Base-by-base conservation (phyloP, 1,140 invertebrate species). In the Vanessa atalanta region DNA sequence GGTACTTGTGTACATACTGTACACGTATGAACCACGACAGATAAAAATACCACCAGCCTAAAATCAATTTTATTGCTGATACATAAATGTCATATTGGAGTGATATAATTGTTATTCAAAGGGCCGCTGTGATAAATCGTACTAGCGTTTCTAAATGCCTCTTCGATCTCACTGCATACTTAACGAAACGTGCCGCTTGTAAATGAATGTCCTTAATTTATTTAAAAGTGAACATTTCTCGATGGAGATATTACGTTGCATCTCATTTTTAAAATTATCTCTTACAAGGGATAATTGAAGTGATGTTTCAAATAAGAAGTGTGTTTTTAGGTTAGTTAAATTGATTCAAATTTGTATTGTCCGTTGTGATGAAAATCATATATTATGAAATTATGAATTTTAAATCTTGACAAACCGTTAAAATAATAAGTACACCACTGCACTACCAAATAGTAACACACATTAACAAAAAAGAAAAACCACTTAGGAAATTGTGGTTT, bases 151-250 rank as follows among this genome's bases (percentile, higher is more conserved):
- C 74, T 80, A 80, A 80, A 80, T 67, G 77, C 66, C 65, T 77
- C 72, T 75, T 72, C 73, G 76, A 73, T 77, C 72, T 77, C 76
- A 74, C 72, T 77, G 72, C 72, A 73, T 78, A 78, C 76, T 78
- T 78, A 75, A 78, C 72, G 61, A 78, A 77, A 78, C 76, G 76
- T 78, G 76, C 76, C 70, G 76, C 60, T 69, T 75, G 76, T 75
- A 72, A 75, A 75, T 74, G 68, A 77, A 77, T 79, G 70, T 70
- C 73, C 74, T 79, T 79, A 76, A 81, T 80, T 79, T 81, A 71
- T 79, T 80, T 73, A 76, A 72, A 78, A 76, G 71, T 72, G 75
- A 73, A 72, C 75, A 70, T 72, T 79, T 72, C 70, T 76, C 70
- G 66, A 69, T 70, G 78, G 65, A 67, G 65, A 73, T 78, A 73